phyloP scores from a whole-genome alignment of 2,888 invertebrate genomes.

The Dioctria rufipes region DNA sequence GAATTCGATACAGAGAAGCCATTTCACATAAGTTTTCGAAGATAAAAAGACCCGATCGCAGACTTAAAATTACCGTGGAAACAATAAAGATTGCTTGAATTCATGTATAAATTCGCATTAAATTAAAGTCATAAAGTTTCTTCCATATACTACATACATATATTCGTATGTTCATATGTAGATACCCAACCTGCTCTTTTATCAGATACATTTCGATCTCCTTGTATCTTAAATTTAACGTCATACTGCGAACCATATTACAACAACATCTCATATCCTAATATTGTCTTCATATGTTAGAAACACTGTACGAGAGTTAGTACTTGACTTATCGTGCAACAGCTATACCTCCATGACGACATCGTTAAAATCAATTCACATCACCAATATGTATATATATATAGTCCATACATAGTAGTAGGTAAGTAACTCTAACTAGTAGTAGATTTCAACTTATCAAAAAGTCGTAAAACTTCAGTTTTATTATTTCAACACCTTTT shows the following conservation, averaged over 20 bases:
- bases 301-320: constrained; percentile 2
- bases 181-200: background rate
- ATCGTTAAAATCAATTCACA: background rate
- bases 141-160: background rate
- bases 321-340: background rate
- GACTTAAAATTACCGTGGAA: too few relatives aligned
- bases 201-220: constrained; percentile 1
- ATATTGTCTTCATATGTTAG: background rate
- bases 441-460: background rate
- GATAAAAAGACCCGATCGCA: too few relatives aligned
- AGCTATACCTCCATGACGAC: background rate
- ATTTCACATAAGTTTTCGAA: too few relatives aligned
- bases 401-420: background rate
- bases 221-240: background rate
- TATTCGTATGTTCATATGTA: background rate
- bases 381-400: background rate
- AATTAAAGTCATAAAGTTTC: constrained; percentile 2
- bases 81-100: background rate
- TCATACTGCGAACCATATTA: background rate
- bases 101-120: background rate
- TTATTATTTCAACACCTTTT: constrained; percentile 37
- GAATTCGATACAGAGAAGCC: too few relatives aligned
- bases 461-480: constrained; percentile 18
- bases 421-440: background rate
- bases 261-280: constrained; percentile 9